phyloP scores from a whole-genome alignment of 1,140 invertebrate species.

The Tetramorium alpestre region DNA sequence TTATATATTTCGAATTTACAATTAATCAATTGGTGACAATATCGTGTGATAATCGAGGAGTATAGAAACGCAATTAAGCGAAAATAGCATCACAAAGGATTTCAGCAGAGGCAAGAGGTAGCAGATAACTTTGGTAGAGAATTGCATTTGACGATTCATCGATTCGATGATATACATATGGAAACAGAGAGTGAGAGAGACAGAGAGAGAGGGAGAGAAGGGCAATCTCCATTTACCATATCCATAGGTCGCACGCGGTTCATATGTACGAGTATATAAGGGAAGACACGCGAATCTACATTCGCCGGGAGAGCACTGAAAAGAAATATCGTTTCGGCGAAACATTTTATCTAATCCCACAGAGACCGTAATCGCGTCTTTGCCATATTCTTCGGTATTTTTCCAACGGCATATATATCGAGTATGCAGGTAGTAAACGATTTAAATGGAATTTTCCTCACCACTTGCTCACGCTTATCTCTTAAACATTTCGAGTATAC shows the following conservation, averaged over 20 bases:
- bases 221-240: conserved; percentile 19
- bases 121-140: background rate
- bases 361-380: conserved; percentile 52
- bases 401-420: conserved; percentile 20
- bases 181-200: background rate
- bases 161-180: conserved; percentile 23
- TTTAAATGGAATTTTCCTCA: conserved; percentile 43
- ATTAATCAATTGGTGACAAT: background rate
- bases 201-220: background rate
- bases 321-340: conserved; percentile 58
- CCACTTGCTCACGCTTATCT: conserved; percentile 4
- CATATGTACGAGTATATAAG: background rate
- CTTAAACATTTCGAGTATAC: background rate
- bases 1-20: background rate
- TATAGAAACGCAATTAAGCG: background rate
- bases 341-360: conserved; percentile 58
- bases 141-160: conserved; percentile 28
- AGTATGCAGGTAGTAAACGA: background rate
- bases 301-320: conserved; percentile 43
- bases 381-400: conserved; percentile 19
- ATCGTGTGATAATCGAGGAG: background rate
- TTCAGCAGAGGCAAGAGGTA: background rate
- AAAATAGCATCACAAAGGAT: background rate
- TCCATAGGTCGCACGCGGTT: background rate
- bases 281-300: conserved; percentile 10